Evolutionary conservation across 1,140 invertebrate genomes (phyloP).

Genomic region (Bombus waltoni): DNA sequence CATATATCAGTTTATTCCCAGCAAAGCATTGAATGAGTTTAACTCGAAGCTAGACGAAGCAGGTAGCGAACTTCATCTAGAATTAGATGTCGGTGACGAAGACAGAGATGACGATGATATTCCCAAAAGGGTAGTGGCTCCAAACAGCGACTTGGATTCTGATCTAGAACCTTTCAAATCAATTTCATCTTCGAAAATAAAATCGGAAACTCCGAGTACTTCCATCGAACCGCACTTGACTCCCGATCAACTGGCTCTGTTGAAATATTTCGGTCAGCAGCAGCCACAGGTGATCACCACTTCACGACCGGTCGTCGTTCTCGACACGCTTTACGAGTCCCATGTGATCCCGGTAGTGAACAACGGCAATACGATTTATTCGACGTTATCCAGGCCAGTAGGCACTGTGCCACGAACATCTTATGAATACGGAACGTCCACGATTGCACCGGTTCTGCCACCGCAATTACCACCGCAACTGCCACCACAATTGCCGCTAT

Average conservation of each 20-base stretch:
- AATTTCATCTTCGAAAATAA: conserved; percentile 83
- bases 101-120: conserved; percentile 88
- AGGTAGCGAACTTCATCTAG: conserved; percentile 92
- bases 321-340: conserved; percentile 91
- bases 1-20: conserved; percentile 92
- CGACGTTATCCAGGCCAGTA: conserved; percentile 89
- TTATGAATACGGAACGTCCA: conserved; percentile 89
- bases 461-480: conserved; percentile 75
- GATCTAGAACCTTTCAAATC: conserved; percentile 85
- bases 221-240: conserved; percentile 82
- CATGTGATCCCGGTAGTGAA: conserved; percentile 91
- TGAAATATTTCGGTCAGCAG: conserved; percentile 88
- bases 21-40: conserved; percentile 94
- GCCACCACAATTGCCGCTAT: conserved; percentile 79
- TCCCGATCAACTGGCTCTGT: conserved; percentile 88
- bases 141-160: conserved; percentile 86
- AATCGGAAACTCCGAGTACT: conserved; percentile 62
- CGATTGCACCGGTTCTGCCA: conserved; percentile 80
- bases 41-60: conserved; percentile 93
- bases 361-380: conserved; percentile 88
- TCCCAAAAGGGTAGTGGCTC: conserved; percentile 83
- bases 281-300: conserved; percentile 89
- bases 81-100: conserved; percentile 92
- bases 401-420: conserved; percentile 88
- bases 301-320: conserved; percentile 88